Evolutionary conservation across 2,797 vertebrate genomes (phyloP), one percentile per base, ranked within the genome.

Genomic region (Lycodopsis pacificus): DNA sequence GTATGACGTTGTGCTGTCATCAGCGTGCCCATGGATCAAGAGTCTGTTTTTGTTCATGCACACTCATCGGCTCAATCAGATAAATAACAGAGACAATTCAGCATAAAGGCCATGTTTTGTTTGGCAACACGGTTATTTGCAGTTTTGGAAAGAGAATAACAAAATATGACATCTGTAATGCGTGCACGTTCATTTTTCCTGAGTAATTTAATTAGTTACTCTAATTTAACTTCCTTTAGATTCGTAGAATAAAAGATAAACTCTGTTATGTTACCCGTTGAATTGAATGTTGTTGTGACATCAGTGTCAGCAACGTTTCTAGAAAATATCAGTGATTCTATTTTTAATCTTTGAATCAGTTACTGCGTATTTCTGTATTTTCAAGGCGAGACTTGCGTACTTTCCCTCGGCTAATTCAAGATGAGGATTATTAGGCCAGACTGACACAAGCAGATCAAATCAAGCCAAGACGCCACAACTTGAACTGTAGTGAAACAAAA

Each of bases 371-470:
- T 44, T n/a, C 9, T 7, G 2, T 46, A 34, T 36, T 61, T 8
- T 19, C 25, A 25, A 27, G 48, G 34, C 13, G 22, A 66, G 68
- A 64, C 58, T 69, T 1, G 5, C 14, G 25, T 61, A 84, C 84
- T 86, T 86, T 84, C 84, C 25, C 79, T 84, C 69, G 77, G 87
- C 79, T 81, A 86, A 86, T 88, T 91, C 87, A 81, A 91, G 63
- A 70, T 63, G 22, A 27, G 86, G 89, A 93, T 92, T 92, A 92
- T 78, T 73, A 67, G 81, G n/a, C 56, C 88, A 88, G 89, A 90
- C 80, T 82, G 83, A 81, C 72, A n/a, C 27, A 61, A 82, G 76
- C 70, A 86, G 82, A 88, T 92, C 86, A 76, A 85, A 88, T 87
- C 25, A 90, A 80, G 79, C 76, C 73, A 90, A 90, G 66, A 73